Percentiles rank a stretch among this genome's conserved stretches.
These are phyloP conservation scores for Nasonovia ribisnigri DNA, from an alignment of 2,888 invertebrate species.

Conservation along the genomic window DNA sequence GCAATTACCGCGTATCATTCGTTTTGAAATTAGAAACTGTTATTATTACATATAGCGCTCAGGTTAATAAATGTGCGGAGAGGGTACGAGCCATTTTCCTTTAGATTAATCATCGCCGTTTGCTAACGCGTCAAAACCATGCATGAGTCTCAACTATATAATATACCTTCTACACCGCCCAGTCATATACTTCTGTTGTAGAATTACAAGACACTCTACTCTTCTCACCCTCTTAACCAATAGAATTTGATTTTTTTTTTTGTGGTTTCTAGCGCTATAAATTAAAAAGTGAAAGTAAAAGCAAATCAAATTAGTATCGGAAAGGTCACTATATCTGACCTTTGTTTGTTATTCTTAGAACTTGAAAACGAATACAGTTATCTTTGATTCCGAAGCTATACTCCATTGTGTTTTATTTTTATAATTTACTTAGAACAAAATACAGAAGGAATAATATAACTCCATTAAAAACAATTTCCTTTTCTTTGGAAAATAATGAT, in stretches of 20 bases:
- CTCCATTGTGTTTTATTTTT: background rate
- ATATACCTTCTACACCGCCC: background rate
- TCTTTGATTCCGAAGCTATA: background rate
- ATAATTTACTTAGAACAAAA: background rate
- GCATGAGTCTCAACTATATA: background rate
- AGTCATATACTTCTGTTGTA: background rate
- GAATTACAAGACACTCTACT: background rate
- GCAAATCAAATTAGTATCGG: background rate
- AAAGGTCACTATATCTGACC: background rate
- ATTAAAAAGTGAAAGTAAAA: background rate
- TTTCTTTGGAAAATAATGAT: background rate
- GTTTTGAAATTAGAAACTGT: background rate
- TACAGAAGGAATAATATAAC: background rate
- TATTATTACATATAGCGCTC: background rate
- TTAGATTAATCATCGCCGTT: constrained; percentile 22
- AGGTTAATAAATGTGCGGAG: constrained; percentile 24
- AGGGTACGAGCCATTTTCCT: background rate
- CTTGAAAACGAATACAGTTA: background rate
- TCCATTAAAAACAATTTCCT: background rate
- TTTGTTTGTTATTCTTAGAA: background rate
- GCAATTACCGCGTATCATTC: background rate
- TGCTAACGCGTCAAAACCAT: background rate
- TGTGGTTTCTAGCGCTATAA: background rate
- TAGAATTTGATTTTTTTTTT: background rate
- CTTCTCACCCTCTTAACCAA: background rate